A percentile compares a stretch with the other conserved stretches of the same genome.
Evolutionary conservation across 1,140 invertebrate species (phyloP).

Genomic region (Palaemon carinicauda): DNA sequence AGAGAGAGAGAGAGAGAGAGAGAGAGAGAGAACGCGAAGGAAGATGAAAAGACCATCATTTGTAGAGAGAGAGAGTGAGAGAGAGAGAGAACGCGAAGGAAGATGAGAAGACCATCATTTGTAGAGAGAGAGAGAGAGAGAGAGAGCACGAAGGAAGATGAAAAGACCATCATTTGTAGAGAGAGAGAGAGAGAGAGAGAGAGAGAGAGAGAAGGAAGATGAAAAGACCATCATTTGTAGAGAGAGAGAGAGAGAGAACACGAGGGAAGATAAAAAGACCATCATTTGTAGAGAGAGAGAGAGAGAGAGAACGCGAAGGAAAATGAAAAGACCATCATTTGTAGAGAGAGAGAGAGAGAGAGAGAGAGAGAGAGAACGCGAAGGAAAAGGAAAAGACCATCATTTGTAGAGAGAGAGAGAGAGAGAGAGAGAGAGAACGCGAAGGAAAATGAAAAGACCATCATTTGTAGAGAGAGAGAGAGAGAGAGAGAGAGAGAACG

Average conservation of each 20-base stretch:
- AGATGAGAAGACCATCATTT: not conserved
- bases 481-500: no score
- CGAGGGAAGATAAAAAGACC: not conserved
- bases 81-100: not conserved
- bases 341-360: no score
- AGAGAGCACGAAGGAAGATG: not conserved
- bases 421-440: not conserved
- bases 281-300: not conserved
- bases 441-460: not conserved
- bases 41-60: not conserved
- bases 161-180: no score
- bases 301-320: not conserved
- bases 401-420: not conserved
- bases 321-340: not conserved
- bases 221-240: no score
- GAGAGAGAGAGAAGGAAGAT: not conserved
- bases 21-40: not conserved
- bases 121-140: not conserved
- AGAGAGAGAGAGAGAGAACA: not conserved
- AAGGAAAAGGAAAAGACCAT: no score
- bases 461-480: no score
- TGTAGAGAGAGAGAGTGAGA: not conserved
- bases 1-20: not conserved
- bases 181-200: not conserved
- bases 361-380: no score